Percentiles rank a stretch among this genome's conserved stretches.
These are phyloP conservation scores for Saccopteryx leptura DNA, from an alignment of 2,113 vertebrate species.

Conservation along the genomic window DNA sequence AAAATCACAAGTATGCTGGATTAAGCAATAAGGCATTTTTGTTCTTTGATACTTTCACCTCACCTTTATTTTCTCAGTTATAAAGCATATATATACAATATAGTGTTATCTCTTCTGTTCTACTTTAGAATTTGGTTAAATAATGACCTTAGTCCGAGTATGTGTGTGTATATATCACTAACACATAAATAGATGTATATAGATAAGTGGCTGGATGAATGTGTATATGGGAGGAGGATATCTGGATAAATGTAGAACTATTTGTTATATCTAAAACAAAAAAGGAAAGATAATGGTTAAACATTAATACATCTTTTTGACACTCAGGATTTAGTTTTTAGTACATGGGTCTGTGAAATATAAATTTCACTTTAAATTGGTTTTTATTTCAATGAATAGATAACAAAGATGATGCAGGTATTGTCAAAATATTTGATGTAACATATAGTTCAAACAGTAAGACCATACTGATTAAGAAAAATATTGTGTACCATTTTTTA, in stretches of 20 bases:
- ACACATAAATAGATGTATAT: background rate
- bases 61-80: slow-evolving; percentile 5
- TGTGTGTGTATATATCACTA: background rate
- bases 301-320: background rate
- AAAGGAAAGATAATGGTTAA: background rate
- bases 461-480: background rate
- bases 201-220: too few species aligned
- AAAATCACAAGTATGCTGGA: background rate
- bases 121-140: background rate
- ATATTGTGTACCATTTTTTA: background rate
- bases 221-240: background rate
- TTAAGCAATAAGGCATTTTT: background rate
- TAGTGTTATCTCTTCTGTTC: slow-evolving; percentile 15
- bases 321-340: background rate
- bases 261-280: background rate
- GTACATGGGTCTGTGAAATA: background rate
- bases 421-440: background rate
- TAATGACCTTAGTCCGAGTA: background rate
- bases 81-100: background rate
- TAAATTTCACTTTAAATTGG: background rate
- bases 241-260: background rate
- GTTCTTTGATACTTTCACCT: background rate
- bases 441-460: background rate
- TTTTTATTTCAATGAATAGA: background rate
- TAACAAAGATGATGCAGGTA: background rate